Base-by-base conservation (phyloP, 2,113 vertebrate genomes). In the Strix uralensis region DNA sequence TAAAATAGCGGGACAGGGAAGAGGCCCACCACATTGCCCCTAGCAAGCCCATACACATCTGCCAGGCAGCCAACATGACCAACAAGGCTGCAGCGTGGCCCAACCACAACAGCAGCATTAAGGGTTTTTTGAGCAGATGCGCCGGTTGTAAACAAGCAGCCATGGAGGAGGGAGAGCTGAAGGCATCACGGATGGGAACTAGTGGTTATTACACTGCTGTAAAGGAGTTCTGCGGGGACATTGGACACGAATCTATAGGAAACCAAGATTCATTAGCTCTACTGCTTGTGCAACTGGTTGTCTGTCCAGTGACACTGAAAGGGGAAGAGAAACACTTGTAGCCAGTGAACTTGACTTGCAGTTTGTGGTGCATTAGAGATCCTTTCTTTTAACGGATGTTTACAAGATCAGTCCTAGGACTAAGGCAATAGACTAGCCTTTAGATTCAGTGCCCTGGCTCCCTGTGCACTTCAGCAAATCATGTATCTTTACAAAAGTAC, bases 81-180 rank as follows among this genome's bases (percentile, higher is more conserved):
- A 74, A 4, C 16, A 9, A 0, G 0, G 8, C 72, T 81, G 57
- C 42, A 92, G 55, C 0, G 0, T 13, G 38, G 19, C 29, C 25
- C 61, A 59, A 8, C 21, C n/a, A 55, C 29, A 79, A 25, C 25
- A 81, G 38, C 42, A 75, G 49, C 42, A 19, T 32, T 7, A 79
- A 59, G 36, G 38, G 19, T 3, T 36, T 91, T 91, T 70, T 22
- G 18, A 81, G 30, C 23, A 52, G 40, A 86, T 32, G 19, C 2
- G 0, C 21, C 40, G 27, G 25, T 7, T 63, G 72, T 44, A 57
- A 91, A 57, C 2, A 4, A 63, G 18, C 30, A 75, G 38, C 11
- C 16, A 3, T 11, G 36, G 52, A 72, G 23, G 40, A 75, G 9
- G 32, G 22, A 92, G 32, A 69, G 65, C 34, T 75, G 73, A 85